Base-by-base conservation (phyloP, 2,113 vertebrate species). In the Ageneiosus marmoratus region DNA sequence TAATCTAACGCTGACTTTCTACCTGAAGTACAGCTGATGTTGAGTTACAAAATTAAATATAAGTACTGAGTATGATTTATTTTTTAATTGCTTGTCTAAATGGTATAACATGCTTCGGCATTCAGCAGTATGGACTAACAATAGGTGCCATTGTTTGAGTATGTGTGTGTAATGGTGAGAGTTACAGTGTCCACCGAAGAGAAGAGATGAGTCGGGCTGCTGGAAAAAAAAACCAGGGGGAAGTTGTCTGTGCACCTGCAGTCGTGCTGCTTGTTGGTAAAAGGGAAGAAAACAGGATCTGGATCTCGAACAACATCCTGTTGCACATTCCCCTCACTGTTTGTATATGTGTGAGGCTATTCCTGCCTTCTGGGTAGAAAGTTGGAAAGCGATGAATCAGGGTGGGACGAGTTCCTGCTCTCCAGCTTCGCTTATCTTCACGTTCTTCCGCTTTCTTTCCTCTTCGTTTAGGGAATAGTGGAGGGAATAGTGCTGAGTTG, bases 221-320 rank as follows among this genome's bases (percentile, higher is more conserved):
- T 87, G 89, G 58, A 84, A 88, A 60, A 73, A n/a, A 44, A 11
- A 62, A n/a, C n/a, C 60, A 37, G 76, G 20, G 53, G 24, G 15
- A 79, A 22, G 70, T 53, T 79, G 22, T 34, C 29, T 12, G 77
- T 88, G 90, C 93, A 93, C 93, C 92, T 93, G 93, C 87, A 75
- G 77, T 80, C 76, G 55, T 44, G 82, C 29, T 80, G 60, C 82
- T 86, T 4, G 77, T 89, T 91, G 91, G 90, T 89, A 87, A 90
- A 90, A 85, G 20, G 87, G 86, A 91, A 91, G 88, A 91, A 93
- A 94, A 94, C 93, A 94, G 93, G 93, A 94, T 90, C 85, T 85
- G 24, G 79, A 86, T 86, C 84, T 91, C 82, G 79, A 91, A 93
- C 92, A 94, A 94, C 93, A 94, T 94, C 93, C 92, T 92, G 88